These are phyloP conservation scores for Danionella cerebrum DNA, from an alignment of 2,113 vertebrate species.

Conservation along the genomic window DNA sequence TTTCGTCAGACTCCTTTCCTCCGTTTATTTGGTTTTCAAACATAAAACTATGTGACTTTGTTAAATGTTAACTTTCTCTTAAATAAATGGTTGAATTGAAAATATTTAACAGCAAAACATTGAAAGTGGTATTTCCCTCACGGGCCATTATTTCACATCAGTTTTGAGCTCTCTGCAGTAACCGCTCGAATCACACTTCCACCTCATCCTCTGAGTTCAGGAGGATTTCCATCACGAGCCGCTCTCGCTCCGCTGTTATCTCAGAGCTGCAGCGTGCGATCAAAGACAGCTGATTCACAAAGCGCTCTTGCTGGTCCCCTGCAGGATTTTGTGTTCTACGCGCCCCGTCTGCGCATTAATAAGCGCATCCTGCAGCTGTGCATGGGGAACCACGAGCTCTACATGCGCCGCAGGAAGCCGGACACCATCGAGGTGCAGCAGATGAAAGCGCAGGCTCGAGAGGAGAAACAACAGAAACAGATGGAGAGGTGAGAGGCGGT, in stretches of 20 bases:
- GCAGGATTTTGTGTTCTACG: conserved; percentile 93
- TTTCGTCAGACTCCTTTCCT: no score
- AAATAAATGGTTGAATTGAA: no score
- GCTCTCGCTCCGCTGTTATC: neutral
- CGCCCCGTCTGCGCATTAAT: conserved; percentile 88
- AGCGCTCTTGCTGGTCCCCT: neutral
- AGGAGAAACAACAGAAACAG: conserved; percentile 87
- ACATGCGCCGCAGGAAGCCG: conserved; percentile 90
- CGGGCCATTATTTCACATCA: no score
- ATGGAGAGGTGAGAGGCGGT: conserved; percentile 70
- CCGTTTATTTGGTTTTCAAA: no score
- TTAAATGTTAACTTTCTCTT: no score
- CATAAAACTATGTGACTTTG: no score
- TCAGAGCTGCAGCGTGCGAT: neutral
- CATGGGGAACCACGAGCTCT: conserved; percentile 96
- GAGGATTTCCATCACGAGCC: no score
- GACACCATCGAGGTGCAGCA: conserved; percentile 97
- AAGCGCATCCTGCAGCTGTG: conserved; percentile 95
- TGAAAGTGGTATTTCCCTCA: no score
- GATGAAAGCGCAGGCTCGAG: conserved; percentile 92
- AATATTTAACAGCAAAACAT: no score
- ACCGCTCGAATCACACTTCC: no score
- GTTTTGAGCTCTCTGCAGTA: no score
- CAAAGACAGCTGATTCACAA: neutral
- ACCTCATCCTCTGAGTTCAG: no score